A percentile compares a stretch with the other conserved stretches of the same genome.
Conservation (phyloP, 2,888 invertebrate species). For the Parasteatoda lunata region DNA sequence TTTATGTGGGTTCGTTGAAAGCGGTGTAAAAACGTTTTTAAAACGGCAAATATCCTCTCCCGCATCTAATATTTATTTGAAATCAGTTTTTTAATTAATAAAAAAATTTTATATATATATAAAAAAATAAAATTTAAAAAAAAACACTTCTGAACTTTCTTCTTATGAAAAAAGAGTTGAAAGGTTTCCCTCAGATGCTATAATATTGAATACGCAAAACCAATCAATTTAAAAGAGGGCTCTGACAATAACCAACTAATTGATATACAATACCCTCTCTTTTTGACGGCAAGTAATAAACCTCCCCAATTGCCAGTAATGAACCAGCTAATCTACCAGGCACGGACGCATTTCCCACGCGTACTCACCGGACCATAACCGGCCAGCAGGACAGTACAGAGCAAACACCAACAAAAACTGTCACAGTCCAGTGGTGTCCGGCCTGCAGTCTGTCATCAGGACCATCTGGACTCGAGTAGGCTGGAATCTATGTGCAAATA, state of each 20-base stretch:
- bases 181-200: too few relatives aligned
- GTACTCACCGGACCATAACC: slow-evolving; percentile 21
- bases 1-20: too few relatives aligned
- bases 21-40: too few relatives aligned
- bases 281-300: slow-evolving; percentile 46
- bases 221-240: neutral
- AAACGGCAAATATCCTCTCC: too few relatives aligned
- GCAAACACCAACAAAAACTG: slow-evolving; percentile 1
- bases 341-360: slow-evolving; percentile 20
- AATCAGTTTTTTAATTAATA: too few relatives aligned
- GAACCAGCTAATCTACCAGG: slow-evolving; percentile 56
- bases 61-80: too few relatives aligned
- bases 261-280: slow-evolving; percentile 48
- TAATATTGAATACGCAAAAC: neutral
- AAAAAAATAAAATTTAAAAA: too few relatives aligned
- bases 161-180: too few relatives aligned
- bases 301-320: slow-evolving; percentile 53
- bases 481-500: neutral
- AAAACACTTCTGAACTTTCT: too few relatives aligned
- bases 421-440: slow-evolving; percentile 48
- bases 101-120: too few relatives aligned
- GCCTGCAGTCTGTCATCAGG: slow-evolving; percentile 31
- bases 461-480: slow-evolving; percentile 17
- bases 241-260: slow-evolving; percentile 22
- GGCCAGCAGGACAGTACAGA: slow-evolving; percentile 22